Percentiles rank a stretch among this genome's conserved stretches.
phyloP scores from a whole-genome alignment of 2,113 vertebrate species.

The Penelope pileata region DNA sequence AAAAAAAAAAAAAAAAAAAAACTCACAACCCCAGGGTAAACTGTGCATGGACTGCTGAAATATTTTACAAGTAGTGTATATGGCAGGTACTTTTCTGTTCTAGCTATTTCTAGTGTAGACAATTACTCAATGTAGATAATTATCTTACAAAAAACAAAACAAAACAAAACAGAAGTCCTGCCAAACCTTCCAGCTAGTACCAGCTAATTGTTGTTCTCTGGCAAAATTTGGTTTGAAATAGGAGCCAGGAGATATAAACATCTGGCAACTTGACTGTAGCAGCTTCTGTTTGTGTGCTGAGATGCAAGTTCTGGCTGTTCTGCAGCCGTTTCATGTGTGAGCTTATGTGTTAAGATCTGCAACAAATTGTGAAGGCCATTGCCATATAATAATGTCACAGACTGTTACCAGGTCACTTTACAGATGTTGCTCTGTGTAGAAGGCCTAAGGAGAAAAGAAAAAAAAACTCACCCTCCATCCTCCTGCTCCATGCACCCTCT shows the following conservation, averaged over 20 bases:
- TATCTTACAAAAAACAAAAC: background rate
- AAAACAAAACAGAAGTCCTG: too few relatives aligned
- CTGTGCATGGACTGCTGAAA: background rate
- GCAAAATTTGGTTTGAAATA: background rate
- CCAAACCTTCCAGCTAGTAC: background rate
- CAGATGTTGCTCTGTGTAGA: background rate
- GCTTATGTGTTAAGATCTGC: background rate
- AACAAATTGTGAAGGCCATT: background rate
- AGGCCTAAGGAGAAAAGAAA: background rate
- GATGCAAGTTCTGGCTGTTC: background rate
- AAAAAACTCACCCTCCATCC: background rate
- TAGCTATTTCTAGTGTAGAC: background rate
- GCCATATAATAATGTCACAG: background rate
- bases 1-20: too few relatives aligned
- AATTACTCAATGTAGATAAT: background rate
- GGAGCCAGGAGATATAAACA: background rate
- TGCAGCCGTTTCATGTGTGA: accelerated
- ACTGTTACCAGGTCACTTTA: background rate
- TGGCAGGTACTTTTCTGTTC: background rate
- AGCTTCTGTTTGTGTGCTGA: accelerated
- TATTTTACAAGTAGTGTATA: background rate
- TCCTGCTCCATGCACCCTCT: accelerated
- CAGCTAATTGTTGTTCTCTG: background rate
- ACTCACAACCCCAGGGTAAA: background rate
- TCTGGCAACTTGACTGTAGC: background rate